Evolutionary conservation across 2,888 invertebrate genomes (phyloP), one percentile per base, ranked within the genome.

Genomic region (Cataglyphis albicans): DNA sequence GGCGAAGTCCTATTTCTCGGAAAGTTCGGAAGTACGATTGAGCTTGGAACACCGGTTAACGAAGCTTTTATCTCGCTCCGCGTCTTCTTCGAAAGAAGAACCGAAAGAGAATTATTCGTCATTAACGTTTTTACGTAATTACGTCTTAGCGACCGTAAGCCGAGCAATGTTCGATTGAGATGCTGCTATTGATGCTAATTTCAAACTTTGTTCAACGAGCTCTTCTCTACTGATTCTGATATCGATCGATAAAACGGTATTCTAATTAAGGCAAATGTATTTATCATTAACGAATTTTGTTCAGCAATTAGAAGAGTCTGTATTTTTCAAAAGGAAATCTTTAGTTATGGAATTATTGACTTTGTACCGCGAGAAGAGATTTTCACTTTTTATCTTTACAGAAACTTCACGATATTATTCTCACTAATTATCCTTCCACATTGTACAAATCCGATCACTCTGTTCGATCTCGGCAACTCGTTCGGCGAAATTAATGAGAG

Each of bases 21-120:
- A 35, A 83, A 86, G 68, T 86, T 84, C 68, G 64, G 67, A 25
- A 64, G 74, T 76, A 72, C 67, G 82, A 83, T 75, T 63, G 76
- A 65, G 64, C 63, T 25, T 57, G 25, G 76, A 48, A 73, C 55
- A 64, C 15, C 44, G 74, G 57, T 85, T 87, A 81, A 84, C 83
- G 81, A 82, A 86, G 65, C 84, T 76, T 81, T 81, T 72, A 81
- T 81, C 81, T 65, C 81, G 64, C 52, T 63, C 74, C 52, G 48
- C 81, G 55, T 76, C 59, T 78, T 59, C 25, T 35, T 52, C 75
- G 75, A 64, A 64, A 81, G 75, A 48, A 67, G 63, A 78, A 81
- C 57, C 18, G 76, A 57, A 67, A 57, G 72, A 82, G 65, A 78
- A 86, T 86, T 86, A 73, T 82, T 75, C 80, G 72, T 70, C 25